These are phyloP conservation scores for Oreochromis aureus DNA, from an alignment of 2,113 vertebrate species.

Conservation along the genomic window DNA sequence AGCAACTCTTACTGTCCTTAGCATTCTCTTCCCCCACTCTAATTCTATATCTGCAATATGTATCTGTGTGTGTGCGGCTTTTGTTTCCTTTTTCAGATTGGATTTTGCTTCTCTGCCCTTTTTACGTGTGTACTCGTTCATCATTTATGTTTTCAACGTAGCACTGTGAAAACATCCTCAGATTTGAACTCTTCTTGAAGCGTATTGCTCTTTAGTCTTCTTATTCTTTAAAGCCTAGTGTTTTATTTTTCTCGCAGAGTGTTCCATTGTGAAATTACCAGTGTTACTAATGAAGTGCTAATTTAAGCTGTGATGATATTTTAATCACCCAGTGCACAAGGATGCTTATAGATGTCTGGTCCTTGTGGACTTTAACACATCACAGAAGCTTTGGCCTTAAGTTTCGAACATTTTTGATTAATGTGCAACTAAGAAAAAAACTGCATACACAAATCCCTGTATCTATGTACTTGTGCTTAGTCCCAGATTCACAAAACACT, in stretches of 20 bases:
- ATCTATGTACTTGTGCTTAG: neutral
- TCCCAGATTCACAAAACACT: neutral
- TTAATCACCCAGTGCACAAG: constrained; percentile 36
- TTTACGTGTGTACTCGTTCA: neutral
- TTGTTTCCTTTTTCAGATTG: neutral
- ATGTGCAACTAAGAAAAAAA: neutral
- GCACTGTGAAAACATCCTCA: neutral
- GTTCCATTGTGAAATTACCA: neutral
- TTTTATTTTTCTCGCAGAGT: neutral
- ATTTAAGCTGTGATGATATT: constrained; percentile 48
- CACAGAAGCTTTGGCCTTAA: neutral
- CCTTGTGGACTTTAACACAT: constrained; percentile 8
- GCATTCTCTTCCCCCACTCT: neutral
- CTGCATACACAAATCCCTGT: neutral
- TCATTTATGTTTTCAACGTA: constrained; percentile 20
- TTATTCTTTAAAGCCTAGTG: constrained; percentile 1
- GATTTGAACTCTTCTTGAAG: constrained; percentile 10
- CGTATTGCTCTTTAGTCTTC: constrained; percentile 1
- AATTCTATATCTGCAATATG: neutral
- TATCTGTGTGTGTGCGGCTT: neutral
- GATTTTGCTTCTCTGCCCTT: constrained; percentile 13
- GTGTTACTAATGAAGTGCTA: constrained; percentile 33
- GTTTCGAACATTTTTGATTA: neutral
- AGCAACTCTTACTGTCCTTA: constrained; percentile 17
- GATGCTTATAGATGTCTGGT: neutral